Conservation (phyloP, 2,113 vertebrate species). For the Hipposideros armiger region DNA sequence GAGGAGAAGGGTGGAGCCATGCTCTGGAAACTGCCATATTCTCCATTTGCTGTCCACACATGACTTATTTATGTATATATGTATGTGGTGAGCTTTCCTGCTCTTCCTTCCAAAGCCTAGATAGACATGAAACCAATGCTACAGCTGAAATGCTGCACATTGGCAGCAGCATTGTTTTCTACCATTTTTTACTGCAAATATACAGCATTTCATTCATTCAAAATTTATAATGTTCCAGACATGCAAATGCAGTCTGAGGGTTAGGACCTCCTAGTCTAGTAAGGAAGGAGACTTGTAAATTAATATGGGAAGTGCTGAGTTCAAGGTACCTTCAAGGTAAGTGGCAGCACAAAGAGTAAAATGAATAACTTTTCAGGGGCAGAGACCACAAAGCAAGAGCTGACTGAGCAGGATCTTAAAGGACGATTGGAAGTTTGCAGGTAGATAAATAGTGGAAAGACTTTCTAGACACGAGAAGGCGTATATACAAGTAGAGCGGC, state of each 20-base stretch:
- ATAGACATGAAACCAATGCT: not conserved
- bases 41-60: not conserved
- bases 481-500: not conserved
- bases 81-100: not conserved
- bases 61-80: not conserved
- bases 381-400: not conserved
- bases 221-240: not conserved
- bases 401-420: not conserved
- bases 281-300: not conserved
- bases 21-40: not conserved
- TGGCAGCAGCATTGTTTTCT: not conserved
- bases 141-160: not conserved
- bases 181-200: not conserved
- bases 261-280: not conserved
- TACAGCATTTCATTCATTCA: not conserved
- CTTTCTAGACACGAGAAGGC: not conserved
- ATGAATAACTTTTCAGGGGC: not conserved
- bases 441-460: not conserved
- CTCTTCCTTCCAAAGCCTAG: not conserved
- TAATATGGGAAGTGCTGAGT: not conserved
- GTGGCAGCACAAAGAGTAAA: not conserved
- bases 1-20: not conserved
- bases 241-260: not conserved
- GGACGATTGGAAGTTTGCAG: not conserved
- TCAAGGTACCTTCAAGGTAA: not conserved